Base-by-base conservation (phyloP, 2,113 vertebrate genomes). In the Ahaetulla prasina region DNA sequence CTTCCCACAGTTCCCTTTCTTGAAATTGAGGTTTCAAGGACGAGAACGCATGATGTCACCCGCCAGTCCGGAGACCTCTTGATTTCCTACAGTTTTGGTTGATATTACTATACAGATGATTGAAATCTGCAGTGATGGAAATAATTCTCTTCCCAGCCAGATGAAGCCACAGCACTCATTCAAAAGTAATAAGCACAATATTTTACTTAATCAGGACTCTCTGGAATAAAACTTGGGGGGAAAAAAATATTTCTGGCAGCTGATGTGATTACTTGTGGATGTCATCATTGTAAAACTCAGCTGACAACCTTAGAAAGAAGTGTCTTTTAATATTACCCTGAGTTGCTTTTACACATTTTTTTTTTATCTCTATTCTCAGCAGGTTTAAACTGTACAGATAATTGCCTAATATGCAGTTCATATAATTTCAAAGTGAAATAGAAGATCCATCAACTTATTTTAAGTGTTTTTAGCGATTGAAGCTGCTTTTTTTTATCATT, bases 351-450 rank as follows among this genome's bases (percentile, higher is more conserved):
- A 94, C 95, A 95, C 74, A 8, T 80, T 80, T 94, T 87, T 96
- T 96, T 95, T 96, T 94, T 95, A 96, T 92, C 96, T 96, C 96
- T 87, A 60, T 96, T 96, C 95, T 94, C 87, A 94, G 92, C 92
- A 89, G 91, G 92, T 95, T 95, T 94, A 96, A 97, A 94, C 94
- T 95, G 96, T 94, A 96, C 90, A 95, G 94, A 94, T 95, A 94
- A 95, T 94, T 97, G 91, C 95, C 90, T 96, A 96, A 96, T 96
- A 97, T 96, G 95, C 96, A 96, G 96, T 96, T 96, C 95, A 92
- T 95, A 90, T 96, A 93, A 96, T 96, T 97, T 97, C 95, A 96
- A 96, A 97, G 95, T 91, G 91, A 95, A 96, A 96, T 91, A 93
- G 90, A 96, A 95, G 94, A 94, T 93, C 93, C 94, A 93, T 95